Evolutionary conservation across 2,113 vertebrate species (phyloP), one percentile per base, ranked within the genome.

Genomic region (Bambusicola thoracicus): DNA sequence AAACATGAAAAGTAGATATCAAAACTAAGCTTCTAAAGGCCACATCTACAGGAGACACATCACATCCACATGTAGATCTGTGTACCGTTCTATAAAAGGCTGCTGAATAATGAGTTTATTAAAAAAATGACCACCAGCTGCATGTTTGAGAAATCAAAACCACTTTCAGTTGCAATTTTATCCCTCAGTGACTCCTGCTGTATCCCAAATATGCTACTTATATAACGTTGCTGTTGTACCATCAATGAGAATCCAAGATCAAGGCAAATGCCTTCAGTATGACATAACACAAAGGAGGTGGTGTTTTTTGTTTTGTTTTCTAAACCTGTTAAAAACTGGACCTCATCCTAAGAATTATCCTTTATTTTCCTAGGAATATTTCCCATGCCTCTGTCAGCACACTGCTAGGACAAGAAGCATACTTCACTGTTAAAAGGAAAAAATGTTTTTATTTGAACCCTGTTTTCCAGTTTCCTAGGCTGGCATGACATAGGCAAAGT

Each of bases 301-400:
- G 25, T 40, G 38, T 7, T 29, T 40, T 40, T 16, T 63, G 36
- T 3, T 0, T 1, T 20, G 18, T 16, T 67, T 83, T 53, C 73
- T 11, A 73, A 91, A 78, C 29, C 27, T 81, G 92, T 75, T 40
- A 65, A 94, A 86, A 90, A 58, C 36, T 73, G 88, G 77, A 86
- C 86, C 56, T 61, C 67, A 91, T 43, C 36, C n/a, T 13, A 89
- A 78, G 36, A 92, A 72, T 15, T 36, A 32, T 21, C 6, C 82
- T 80, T 90, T 32, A 63, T 75, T 93, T 81, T 63, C 59, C 46
- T 19, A 43, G 19, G 41, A 59, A 93, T 83, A 77, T 25, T 19
- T 77, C 43, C 58, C 73, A 44, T n/a, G 29, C 38, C 38, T 27
- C 34, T 67, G 63, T 17, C 46, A 80, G 48, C 56, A 72, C 34